Percentiles rank a stretch among this genome's conserved stretches.
These are phyloP conservation scores for Sminthurides aquaticus DNA, from an alignment of 2,888 invertebrate species.

Conservation along the genomic window DNA sequence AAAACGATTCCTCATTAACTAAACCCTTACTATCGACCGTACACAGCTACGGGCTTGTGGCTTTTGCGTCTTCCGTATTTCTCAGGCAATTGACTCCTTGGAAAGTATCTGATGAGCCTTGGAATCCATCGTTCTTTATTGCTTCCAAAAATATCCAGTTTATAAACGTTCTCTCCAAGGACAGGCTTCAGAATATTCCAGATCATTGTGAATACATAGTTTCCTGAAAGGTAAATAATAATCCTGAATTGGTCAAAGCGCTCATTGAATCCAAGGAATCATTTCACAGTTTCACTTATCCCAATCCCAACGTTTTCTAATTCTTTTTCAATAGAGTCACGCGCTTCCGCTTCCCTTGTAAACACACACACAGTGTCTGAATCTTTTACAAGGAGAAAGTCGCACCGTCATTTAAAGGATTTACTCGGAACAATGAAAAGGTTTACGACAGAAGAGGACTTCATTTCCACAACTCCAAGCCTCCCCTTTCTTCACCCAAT, in stretches of 20 bases:
- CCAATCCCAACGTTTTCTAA: no score
- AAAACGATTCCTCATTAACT: not conserved
- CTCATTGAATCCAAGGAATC: not conserved
- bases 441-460: no score
- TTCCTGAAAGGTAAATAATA: not conserved
- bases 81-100: constrained; percentile 9
- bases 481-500: no score
- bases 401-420: no score
- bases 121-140: constrained; percentile 11
- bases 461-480: no score
- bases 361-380: no score
- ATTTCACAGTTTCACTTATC: no score
- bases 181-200: not conserved
- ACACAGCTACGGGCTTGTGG: not conserved
- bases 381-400: no score
- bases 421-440: no score
- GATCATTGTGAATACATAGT: not conserved
- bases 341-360: no score
- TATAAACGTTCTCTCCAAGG: not conserved
- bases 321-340: no score
- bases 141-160: constrained; percentile 13
- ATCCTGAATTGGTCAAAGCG: not conserved
- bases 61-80: not conserved
- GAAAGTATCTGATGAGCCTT: constrained; percentile 1
- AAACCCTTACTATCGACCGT: not conserved